Conservation (phyloP, 2,797 vertebrate species). For the Lemur catta region DNA sequence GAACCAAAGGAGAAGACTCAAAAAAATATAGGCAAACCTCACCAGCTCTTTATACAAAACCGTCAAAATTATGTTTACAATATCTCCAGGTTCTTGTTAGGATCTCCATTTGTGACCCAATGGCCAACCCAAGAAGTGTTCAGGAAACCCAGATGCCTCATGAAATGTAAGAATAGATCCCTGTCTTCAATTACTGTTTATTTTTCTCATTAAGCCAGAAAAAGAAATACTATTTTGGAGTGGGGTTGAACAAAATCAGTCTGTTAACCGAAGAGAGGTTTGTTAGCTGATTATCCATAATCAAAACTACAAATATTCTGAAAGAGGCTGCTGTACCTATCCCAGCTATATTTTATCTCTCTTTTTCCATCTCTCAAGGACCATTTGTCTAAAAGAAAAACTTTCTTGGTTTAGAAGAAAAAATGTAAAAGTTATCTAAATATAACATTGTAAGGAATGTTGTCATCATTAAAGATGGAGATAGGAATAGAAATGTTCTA, state of each 20-base stretch:
- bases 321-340: not conserved
- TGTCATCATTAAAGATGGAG: not conserved
- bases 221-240: not conserved
- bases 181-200: not conserved
- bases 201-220: not conserved
- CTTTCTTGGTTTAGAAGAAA: not conserved
- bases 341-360: not conserved
- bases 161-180: not conserved
- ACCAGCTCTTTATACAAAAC: not conserved
- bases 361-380: not conserved
- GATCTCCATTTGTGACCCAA: not conserved
- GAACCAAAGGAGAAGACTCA: not conserved
- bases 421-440: not conserved
- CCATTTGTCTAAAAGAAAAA: not conserved
- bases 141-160: not conserved
- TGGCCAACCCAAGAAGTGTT: not conserved
- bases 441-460: not conserved
- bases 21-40: not conserved
- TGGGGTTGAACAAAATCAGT: not conserved
- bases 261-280: not conserved
- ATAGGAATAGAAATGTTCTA: not conserved
- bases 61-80: not conserved
- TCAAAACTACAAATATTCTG: not conserved
- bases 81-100: not conserved
- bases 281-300: not conserved